A percentile compares a stretch with the other conserved stretches of the same genome.
These are phyloP conservation scores for Mimumesa dahlbomi DNA, from an alignment of 2,888 invertebrate species.

Conservation along the genomic window DNA sequence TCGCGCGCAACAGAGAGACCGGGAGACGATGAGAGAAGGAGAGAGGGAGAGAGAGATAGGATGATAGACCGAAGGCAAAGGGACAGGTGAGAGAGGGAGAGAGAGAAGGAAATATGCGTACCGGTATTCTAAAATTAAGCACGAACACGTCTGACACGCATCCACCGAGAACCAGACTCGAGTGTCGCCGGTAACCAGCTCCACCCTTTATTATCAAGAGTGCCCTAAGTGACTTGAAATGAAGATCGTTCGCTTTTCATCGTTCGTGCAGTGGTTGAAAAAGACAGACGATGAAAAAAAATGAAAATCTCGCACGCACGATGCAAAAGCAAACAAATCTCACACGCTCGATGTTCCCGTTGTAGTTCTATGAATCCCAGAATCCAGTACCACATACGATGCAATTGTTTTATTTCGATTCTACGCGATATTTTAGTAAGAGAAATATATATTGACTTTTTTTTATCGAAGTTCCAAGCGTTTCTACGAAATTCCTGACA, in stretches of 20 bases:
- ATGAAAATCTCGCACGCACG: background rate
- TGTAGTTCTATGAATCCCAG: background rate
- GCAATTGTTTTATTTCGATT: no score
- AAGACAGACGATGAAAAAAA: constrained; percentile 1
- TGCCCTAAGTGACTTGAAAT: constrained; percentile 12
- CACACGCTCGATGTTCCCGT: background rate
- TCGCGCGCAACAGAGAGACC: constrained; percentile 9
- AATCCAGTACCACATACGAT: no score
- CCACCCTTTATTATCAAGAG: constrained; percentile 30
- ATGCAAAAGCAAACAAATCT: constrained; percentile 4
- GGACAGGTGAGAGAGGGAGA: constrained; percentile 4
- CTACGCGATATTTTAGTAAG: no score
- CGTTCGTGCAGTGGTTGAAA: background rate
- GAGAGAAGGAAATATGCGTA: constrained; percentile 19
- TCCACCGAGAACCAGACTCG: constrained; percentile 57
- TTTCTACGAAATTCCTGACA: no score
- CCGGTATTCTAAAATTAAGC: constrained; percentile 60
- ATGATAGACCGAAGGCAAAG: background rate
- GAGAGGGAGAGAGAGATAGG: background rate
- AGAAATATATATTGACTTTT: no score
- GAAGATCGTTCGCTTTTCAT: constrained; percentile 27
- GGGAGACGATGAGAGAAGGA: constrained; percentile 1
- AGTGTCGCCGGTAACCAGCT: constrained; percentile 30
- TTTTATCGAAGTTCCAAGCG: no score
- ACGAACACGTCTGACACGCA: constrained; percentile 48